Base-by-base conservation (phyloP, 2,113 vertebrate species). In the Apistogramma diplotaenia region DNA sequence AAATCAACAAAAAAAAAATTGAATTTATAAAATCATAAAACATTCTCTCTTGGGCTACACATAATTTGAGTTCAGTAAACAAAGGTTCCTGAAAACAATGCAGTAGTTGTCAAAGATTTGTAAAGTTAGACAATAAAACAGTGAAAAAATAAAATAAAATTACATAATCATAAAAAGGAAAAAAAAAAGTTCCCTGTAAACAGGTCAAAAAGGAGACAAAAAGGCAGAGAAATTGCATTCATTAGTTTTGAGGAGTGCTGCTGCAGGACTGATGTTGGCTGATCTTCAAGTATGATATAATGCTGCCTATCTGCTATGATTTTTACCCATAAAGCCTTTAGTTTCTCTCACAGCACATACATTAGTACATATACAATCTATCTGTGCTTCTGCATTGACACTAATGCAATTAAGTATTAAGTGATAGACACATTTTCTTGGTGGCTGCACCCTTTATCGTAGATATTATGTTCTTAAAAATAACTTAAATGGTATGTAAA, bases 1-100 rank as follows among this genome's bases (percentile, higher is more conserved):
- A 33, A 40, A 72, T 57, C 1, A 60, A 58, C 25, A 37, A 67
- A 8, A 40, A 37, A 23, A 60, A 77, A 54, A 15, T 40, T 4
- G 53, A 72, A 74, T 75, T 60, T 61, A 82, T 72, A 73, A 84
- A 70, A 67, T 43, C 8, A 73, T 37, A 77, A 65, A 70, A 75
- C n/a, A 78, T 43, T 77, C 72, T 57, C 19, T 75, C 82, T 81
- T 3, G 12, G 77, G 65, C n/a, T 81, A 65, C 6, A 70, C 21
- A 57, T 27, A 78, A 43, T 29, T 27, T 19, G 16, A 70, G 29
- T 46, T 77, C 56, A 81, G 35, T 43, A 67, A 61, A 57, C 35
- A 12, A 37, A 43, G 8, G 46, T 19, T 53, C 16, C 23, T 49
- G 65, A 70, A 49, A 46, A 29, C 16, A 70, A 49, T 49, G 65